A percentile compares a stretch with the other conserved stretches of the same genome.
These are phyloP conservation scores for Koerneria pararmatus DNA, from an alignment of 2,888 invertebrate genomes.

Conservation along the genomic window DNA sequence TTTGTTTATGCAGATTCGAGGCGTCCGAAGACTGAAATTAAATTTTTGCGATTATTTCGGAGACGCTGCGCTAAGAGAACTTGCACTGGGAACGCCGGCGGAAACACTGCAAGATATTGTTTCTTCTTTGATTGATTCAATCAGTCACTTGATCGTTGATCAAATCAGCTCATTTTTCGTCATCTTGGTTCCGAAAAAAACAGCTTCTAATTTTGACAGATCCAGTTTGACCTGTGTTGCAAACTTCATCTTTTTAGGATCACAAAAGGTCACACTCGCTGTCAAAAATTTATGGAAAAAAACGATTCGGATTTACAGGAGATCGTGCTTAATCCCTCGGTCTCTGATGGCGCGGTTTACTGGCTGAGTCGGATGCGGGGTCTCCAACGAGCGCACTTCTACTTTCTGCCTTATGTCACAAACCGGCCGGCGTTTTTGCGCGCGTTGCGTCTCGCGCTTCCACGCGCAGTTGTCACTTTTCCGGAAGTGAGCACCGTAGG, in stretches of 20 bases:
- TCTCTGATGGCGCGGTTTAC: constrained; percentile 46
- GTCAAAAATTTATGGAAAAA: not conserved
- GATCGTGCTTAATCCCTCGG: constrained; percentile 47
- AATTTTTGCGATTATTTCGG: constrained; percentile 58
- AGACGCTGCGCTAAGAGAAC: constrained; percentile 43
- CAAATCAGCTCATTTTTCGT: too few relatives aligned
- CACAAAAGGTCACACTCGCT: too few relatives aligned
- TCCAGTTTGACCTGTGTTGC: too few relatives aligned
- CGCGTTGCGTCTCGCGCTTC: constrained; percentile 46
- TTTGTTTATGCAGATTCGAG: constrained; percentile 28
- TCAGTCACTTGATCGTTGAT: too few relatives aligned
- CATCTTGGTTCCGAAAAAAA: too few relatives aligned
- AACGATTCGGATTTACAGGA: constrained; percentile 39
- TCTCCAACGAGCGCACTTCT: constrained; percentile 44
- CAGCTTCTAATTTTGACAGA: too few relatives aligned
- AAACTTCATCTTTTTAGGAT: too few relatives aligned
- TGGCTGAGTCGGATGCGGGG: constrained; percentile 43
- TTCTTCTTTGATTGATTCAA: too few relatives aligned
- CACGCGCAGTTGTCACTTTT: constrained; percentile 46
- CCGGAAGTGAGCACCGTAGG: constrained; percentile 46
- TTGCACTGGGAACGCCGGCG: constrained; percentile 44
- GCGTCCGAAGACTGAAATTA: constrained; percentile 40
- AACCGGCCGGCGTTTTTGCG: constrained; percentile 44
- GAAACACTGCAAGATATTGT: constrained; percentile 45
- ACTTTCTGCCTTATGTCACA: constrained; percentile 47